phyloP scores from a whole-genome alignment of 2,888 invertebrate genomes.

The Acanthoscelides obtectus region DNA sequence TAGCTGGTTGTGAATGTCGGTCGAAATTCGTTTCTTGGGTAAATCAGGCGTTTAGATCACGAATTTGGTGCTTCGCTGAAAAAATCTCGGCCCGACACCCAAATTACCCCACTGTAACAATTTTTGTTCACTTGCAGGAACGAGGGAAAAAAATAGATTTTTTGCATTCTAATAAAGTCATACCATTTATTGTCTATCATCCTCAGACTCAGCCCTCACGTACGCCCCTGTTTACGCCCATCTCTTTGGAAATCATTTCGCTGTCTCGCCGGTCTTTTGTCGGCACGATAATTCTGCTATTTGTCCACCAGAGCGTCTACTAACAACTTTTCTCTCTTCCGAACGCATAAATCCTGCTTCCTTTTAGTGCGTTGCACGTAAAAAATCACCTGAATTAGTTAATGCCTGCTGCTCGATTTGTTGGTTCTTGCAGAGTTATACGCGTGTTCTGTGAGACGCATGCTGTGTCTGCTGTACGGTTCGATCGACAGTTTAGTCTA shows the following conservation, averaged over 20 bases:
- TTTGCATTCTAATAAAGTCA: too few species aligned
- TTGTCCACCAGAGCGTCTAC: constrained; percentile 31
- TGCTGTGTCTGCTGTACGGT: not conserved
- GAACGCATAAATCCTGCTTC: constrained; percentile 30
- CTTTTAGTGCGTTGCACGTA: not conserved
- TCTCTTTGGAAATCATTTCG: not conserved
- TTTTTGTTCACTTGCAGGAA: too few species aligned
- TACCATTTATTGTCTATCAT: too few species aligned
- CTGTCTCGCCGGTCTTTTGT: constrained; percentile 31
- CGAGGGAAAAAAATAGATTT: too few species aligned
- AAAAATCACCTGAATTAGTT: not conserved
- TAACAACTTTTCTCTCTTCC: constrained; percentile 28
- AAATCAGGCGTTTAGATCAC: too few species aligned
- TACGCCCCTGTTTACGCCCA: not conserved
- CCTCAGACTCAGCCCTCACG: too few species aligned
- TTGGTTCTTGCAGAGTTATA: not conserved
- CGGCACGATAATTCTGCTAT: constrained; percentile 36
- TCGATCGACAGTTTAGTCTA: not conserved
- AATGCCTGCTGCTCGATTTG: not conserved
- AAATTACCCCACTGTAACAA: too few species aligned
- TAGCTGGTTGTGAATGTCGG: too few species aligned
- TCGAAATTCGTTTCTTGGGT: too few species aligned
- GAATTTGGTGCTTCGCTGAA: too few species aligned
- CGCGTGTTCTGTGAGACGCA: not conserved
- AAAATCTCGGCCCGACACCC: too few species aligned